Conservation (phyloP, 92 coral and sea anemone genomes). For the Palythoa grandiflora region DNA sequence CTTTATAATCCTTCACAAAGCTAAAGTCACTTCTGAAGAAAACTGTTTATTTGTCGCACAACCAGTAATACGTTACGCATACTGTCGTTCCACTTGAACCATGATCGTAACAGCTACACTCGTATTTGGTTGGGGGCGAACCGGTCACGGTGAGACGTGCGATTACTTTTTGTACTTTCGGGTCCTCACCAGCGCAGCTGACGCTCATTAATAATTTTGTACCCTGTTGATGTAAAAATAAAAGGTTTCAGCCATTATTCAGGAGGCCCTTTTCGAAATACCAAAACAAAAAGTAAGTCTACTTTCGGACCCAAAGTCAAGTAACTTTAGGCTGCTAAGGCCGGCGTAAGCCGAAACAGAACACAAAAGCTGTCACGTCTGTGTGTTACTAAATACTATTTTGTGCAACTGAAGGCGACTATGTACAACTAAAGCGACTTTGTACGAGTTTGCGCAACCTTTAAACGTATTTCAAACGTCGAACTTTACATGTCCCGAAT, state of each 20-base stretch:
- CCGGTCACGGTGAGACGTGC: conserved; percentile 5
- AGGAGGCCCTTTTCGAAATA: no score
- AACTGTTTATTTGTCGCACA: conserved; percentile 14
- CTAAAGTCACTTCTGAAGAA: neutral
- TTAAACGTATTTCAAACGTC: no score
- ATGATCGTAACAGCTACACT: conserved; percentile 1
- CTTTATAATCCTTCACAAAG: neutral
- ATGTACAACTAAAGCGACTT: no score
- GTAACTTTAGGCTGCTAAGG: no score
- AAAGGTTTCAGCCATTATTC: neutral
- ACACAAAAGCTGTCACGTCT: no score
- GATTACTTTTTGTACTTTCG: neutral
- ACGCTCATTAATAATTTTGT: conserved; percentile 25
- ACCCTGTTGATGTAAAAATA: neutral
- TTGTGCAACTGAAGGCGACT: no score
- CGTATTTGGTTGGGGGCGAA: neutral
- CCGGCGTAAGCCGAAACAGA: no score
- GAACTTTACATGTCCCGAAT: no score
- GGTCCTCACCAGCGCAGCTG: conserved; percentile 27
- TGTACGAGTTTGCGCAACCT: no score
- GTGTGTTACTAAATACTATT: no score
- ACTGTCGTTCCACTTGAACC: neutral
- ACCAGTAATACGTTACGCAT: conserved; percentile 33
- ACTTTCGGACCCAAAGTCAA: no score
- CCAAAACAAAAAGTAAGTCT: no score